Percentiles rank a stretch among this genome's conserved stretches.
Conservation (phyloP, 2,888 invertebrate species). For the Ommatoiulus sabulosus region DNA sequence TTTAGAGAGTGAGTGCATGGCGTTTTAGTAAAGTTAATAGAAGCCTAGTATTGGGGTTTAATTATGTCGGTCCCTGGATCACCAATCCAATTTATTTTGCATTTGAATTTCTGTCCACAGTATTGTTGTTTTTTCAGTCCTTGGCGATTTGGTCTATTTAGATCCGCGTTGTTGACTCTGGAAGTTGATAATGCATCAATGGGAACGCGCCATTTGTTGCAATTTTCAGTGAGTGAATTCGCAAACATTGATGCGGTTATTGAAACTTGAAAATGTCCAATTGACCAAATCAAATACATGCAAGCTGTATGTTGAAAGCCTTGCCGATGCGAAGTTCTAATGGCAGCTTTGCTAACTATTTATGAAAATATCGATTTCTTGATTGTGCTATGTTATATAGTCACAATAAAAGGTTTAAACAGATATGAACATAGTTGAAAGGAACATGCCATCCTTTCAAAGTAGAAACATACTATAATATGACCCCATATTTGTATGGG, state of each 20-base stretch:
- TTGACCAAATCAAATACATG: background rate
- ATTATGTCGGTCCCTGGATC: background rate
- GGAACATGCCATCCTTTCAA: no score
- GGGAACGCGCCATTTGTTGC: background rate
- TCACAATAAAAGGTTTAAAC: background rate
- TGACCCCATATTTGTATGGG: no score
- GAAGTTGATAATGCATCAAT: background rate
- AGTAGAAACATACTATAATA: no score
- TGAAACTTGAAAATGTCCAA: background rate
- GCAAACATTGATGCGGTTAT: background rate
- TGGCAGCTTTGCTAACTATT: background rate
- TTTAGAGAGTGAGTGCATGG: background rate
- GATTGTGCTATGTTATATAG: background rate
- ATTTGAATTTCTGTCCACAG: background rate
- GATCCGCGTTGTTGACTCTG: no score
- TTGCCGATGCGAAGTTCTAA: background rate
- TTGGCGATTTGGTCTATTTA: no score
- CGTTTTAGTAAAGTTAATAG: background rate
- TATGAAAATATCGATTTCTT: background rate
- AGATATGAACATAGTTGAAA: no score
- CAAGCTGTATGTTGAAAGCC: background rate
- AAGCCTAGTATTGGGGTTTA: background rate
- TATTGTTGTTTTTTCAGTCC: background rate
- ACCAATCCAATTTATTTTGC: background rate
- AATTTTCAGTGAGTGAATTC: background rate